These are phyloP conservation scores for Bombus polaris DNA, from an alignment of 1,140 invertebrate genomes.

Conservation along the genomic window DNA sequence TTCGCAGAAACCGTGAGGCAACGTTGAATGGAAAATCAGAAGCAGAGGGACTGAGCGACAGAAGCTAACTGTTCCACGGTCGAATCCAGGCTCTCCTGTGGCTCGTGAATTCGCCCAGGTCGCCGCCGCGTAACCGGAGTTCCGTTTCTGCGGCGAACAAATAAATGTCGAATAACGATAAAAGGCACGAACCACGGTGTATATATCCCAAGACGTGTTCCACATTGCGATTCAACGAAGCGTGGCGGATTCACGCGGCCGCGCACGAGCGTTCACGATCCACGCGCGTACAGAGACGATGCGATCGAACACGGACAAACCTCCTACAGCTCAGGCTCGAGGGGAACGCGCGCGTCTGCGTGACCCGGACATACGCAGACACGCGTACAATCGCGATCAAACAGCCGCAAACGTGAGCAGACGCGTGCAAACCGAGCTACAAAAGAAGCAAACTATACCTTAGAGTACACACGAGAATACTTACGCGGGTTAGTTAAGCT, in stretches of 20 bases:
- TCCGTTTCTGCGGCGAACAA: not conserved
- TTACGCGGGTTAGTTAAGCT: constrained; percentile 44
- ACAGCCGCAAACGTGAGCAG: constrained; percentile 6
- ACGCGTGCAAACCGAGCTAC: not conserved
- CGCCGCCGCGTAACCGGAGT: constrained; percentile 1
- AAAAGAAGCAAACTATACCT: constrained; percentile 16
- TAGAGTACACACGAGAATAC: constrained; percentile 30
- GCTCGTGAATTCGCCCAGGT: not conserved
- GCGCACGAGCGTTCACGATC: constrained; percentile 37
- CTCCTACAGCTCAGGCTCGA: no score
- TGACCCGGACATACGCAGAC: not conserved
- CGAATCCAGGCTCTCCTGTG: not conserved
- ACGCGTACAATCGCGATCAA: constrained; percentile 31
- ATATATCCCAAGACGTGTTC: constrained; percentile 38
- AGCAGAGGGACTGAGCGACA: not conserved
- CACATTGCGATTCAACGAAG: constrained; percentile 50
- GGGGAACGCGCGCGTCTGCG: not conserved
- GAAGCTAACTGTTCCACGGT: constrained; percentile 6
- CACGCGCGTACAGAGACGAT: constrained; percentile 28
- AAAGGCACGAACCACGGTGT: constrained; percentile 33
- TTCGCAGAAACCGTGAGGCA: not conserved
- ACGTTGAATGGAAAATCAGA: not conserved
- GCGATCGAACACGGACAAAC: constrained; percentile 1
- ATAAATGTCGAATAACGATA: constrained; percentile 60
- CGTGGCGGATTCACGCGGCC: constrained; percentile 50